Conservation (phyloP, 2,888 invertebrate genomes). For the Leptothorax acervorum region DNA sequence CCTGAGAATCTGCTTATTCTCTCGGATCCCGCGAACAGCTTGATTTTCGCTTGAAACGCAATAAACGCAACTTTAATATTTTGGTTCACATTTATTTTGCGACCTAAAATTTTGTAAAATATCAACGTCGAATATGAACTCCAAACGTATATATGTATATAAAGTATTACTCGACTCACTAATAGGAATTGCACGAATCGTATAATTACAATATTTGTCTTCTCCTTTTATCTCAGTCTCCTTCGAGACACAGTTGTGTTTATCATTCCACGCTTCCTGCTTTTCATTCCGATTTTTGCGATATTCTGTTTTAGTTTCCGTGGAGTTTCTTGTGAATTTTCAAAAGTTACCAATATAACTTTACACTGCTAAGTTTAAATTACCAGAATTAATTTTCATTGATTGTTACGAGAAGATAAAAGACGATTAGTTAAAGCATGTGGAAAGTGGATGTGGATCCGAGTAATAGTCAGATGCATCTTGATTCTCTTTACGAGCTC, state of each 20-base stretch:
- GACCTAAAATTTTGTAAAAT: neutral
- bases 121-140: neutral
- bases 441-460: slow-evolving; percentile 78
- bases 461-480: neutral
- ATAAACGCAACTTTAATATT: too few species aligned
- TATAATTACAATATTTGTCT: neutral
- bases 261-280: neutral
- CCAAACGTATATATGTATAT: neutral
- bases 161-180: neutral
- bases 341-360: neutral
- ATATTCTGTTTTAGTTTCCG: neutral
- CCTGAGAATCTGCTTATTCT: neutral
- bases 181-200: neutral
- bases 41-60: neutral
- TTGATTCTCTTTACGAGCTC: neutral
- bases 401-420: neutral
- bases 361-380: neutral
- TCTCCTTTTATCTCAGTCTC: neutral
- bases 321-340: neutral
- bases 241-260: neutral
- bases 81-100: neutral
- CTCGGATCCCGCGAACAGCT: neutral
- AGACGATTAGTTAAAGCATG: neutral
- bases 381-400: neutral
- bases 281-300: neutral